Percentiles rank a stretch among this genome's conserved stretches.
phyloP scores from a whole-genome alignment of 2,888 invertebrate genomes.

The Ctena decussata region DNA sequence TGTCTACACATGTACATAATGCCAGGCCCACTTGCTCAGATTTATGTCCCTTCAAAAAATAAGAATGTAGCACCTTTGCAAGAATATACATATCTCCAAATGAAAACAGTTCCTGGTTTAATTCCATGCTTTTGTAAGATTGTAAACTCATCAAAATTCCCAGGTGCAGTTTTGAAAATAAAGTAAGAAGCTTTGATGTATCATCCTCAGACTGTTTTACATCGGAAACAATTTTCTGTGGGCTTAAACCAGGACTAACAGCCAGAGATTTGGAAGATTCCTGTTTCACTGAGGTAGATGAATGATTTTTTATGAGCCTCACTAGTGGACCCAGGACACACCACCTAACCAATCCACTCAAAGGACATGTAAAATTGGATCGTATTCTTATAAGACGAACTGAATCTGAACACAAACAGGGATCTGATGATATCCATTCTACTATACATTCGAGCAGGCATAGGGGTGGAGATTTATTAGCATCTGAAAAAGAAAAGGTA shows the following conservation, averaged over 20 bases:
- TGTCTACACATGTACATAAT: constrained; percentile 90
- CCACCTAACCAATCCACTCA: constrained; percentile 82
- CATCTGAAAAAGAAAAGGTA: constrained; percentile 65
- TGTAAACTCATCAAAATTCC: constrained; percentile 77
- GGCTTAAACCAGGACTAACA: not conserved
- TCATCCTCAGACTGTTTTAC: constrained; percentile 18
- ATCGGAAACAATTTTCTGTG: not conserved
- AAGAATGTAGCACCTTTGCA: constrained; percentile 59
- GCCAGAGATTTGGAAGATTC: not conserved
- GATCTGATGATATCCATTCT: constrained; percentile 81
- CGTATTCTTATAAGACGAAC: constrained; percentile 78
- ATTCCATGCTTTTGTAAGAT: constrained; percentile 72
- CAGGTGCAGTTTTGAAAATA: constrained; percentile 79
- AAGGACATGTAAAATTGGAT: constrained; percentile 78
- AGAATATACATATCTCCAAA: constrained; percentile 71
- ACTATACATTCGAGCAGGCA: constrained; percentile 78
- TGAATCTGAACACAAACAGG: constrained; percentile 81
- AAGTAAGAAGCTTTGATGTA: constrained; percentile 58
- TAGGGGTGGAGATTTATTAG: constrained; percentile 72
- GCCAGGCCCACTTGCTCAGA: constrained; percentile 88
- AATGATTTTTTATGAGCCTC: constrained; percentile 18
- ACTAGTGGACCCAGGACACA: constrained; percentile 80
- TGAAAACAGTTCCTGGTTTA: constrained; percentile 72
- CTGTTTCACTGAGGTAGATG: not conserved
- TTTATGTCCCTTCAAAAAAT: constrained; percentile 52